Evolutionary conservation across 1,140 invertebrate species (phyloP).

Genomic region (Phymastichus coffea): DNA sequence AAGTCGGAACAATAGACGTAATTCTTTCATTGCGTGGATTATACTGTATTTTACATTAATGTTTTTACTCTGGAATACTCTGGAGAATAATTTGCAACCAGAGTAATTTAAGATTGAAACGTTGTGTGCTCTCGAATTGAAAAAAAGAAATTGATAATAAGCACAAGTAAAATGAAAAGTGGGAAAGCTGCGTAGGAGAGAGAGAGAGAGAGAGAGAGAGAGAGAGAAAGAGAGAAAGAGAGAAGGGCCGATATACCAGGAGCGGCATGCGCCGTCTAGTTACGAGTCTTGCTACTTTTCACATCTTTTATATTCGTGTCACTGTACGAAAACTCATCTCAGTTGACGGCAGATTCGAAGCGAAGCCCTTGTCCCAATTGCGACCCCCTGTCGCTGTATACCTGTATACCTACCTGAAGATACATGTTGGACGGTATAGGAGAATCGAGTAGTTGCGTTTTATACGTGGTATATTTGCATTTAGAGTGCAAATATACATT

Average conservation of each 20-base stretch:
- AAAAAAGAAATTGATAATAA: no score
- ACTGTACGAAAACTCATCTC: background rate
- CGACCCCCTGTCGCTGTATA: background rate
- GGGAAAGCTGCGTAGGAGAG: background rate
- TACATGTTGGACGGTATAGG: background rate
- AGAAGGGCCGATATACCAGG: constrained; percentile 3
- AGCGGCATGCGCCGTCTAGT: background rate
- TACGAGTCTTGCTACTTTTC: background rate
- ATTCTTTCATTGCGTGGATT: no score
- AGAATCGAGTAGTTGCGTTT: no score
- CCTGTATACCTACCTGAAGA: background rate
- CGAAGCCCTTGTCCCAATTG: constrained; percentile 21
- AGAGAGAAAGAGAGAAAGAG: background rate
- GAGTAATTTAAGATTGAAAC: no score
- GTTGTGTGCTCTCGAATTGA: no score
- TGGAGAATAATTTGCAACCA: no score
- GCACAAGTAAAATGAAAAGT: no score
- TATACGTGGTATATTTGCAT: constrained; percentile 9
- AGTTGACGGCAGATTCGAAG: background rate
- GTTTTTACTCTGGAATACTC: no score
- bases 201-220: background rate
- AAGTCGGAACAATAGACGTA: no score
- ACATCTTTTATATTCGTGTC: constrained; percentile 7
- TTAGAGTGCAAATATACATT: constrained; percentile 10
- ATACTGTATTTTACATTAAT: no score